These are phyloP conservation scores for Microplitis demolitor DNA, from an alignment of 1,140 invertebrate species.

Conservation along the genomic window DNA sequence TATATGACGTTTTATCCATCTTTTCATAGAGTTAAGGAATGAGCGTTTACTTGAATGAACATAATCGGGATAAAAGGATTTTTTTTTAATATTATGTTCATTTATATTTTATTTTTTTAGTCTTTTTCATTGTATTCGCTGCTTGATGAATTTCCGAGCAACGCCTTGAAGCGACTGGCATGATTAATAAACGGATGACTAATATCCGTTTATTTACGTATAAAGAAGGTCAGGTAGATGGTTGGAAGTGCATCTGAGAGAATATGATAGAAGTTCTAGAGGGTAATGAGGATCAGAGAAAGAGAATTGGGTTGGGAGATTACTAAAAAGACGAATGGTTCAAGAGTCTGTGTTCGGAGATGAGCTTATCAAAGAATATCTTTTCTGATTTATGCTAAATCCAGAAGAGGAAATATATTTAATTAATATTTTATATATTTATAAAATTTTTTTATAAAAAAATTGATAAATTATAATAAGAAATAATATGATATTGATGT, in stretches of 20 bases:
- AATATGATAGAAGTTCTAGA: conserved; percentile 3
- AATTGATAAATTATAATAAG: too few species aligned
- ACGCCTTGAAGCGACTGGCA: conserved; percentile 22
- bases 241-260: neutral
- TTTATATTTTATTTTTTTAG: neutral
- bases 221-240: conserved; percentile 1
- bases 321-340: neutral
- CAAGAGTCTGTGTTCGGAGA: neutral
- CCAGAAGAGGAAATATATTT: neutral
- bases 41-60: neutral
- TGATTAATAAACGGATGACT: conserved; percentile 38
- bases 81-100: neutral
- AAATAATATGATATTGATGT: too few species aligned
- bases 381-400: too few species aligned
- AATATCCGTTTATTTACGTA: conserved; percentile 31
- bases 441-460: too few species aligned
- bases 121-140: neutral
- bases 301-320: neutral
- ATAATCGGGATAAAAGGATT: conserved; percentile 12
- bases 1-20: conserved; percentile 2
- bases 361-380: conserved; percentile 11
- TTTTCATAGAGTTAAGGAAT: conserved; percentile 1
- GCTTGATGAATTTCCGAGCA: conserved; percentile 26
- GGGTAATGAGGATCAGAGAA: neutral
- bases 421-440: conserved; percentile 18